These are phyloP conservation scores for Petrocephalus sullivani DNA, from an alignment of 2,797 vertebrate genomes.

Conservation along the genomic window DNA sequence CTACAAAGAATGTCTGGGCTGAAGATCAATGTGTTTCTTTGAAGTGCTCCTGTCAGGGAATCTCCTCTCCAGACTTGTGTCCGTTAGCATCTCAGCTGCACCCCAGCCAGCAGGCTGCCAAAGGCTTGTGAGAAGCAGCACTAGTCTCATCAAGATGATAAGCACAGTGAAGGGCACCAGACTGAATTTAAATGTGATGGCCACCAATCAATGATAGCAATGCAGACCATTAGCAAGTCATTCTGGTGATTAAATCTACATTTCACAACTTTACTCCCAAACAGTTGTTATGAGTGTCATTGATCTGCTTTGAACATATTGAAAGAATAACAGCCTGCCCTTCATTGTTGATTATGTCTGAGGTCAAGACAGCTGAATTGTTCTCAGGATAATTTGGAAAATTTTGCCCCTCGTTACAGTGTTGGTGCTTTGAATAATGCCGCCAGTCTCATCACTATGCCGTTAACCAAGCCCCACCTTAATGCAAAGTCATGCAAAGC, in stretches of 20 bases:
- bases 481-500: neutral
- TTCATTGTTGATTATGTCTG: neutral
- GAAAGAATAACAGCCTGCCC: neutral
- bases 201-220: neutral
- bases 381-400: neutral
- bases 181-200: constrained; percentile 5
- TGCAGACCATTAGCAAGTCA: neutral
- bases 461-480: neutral
- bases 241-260: constrained; percentile 7
- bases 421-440: neutral
- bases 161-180: neutral
- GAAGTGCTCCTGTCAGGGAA: neutral
- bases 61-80: neutral
- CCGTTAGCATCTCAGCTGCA: neutral
- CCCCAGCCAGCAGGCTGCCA: neutral
- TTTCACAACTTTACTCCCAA: neutral
- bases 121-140: neutral
- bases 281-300: neutral
- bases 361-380: too few relatives aligned
- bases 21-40: neutral
- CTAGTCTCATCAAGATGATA: neutral
- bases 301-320: neutral
- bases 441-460: neutral
- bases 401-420: neutral
- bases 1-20: neutral